Conservation (phyloP, 2,888 invertebrate species). For the Drosophila kanekoi region DNA sequence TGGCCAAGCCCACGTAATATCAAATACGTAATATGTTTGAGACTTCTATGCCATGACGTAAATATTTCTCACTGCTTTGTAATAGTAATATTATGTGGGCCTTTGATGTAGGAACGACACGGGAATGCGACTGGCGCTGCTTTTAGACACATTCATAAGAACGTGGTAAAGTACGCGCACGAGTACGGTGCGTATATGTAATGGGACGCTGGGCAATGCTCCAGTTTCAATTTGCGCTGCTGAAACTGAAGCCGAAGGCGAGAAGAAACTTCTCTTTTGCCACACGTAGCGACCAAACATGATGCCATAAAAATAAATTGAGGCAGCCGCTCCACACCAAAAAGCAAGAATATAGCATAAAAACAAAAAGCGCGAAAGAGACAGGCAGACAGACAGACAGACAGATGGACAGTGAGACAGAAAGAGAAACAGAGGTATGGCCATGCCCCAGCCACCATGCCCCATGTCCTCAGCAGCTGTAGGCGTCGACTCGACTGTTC, state of each 20-base stretch:
- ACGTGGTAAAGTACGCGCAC: slow-evolving; percentile 15
- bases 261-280: slow-evolving; percentile 35
- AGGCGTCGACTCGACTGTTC: too few relatives aligned
- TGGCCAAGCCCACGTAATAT: neutral
- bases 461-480: too few relatives aligned
- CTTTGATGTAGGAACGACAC: slow-evolving; percentile 12
- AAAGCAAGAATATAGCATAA: slow-evolving; percentile 30
- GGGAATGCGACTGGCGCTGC: slow-evolving; percentile 17
- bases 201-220: slow-evolving; percentile 55
- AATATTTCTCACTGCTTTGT: neutral
- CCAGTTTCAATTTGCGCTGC: slow-evolving; percentile 70
- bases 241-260: slow-evolving; percentile 54
- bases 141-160: slow-evolving; percentile 22
- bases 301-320: slow-evolving; percentile 78
- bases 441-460: slow-evolving; percentile 10
- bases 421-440: slow-evolving; percentile 30
- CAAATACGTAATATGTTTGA: neutral
- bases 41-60: neutral
- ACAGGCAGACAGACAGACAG: neutral
- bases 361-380: slow-evolving; percentile 32
- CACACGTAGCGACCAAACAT: slow-evolving; percentile 63
- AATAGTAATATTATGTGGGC: slow-evolving; percentile 3
- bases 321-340: slow-evolving; percentile 49
- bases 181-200: slow-evolving; percentile 62
- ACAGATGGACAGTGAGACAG: neutral